Evolutionary conservation across 2,888 invertebrate genomes (phyloP).

Genomic region (Eupithecia inturbata): DNA sequence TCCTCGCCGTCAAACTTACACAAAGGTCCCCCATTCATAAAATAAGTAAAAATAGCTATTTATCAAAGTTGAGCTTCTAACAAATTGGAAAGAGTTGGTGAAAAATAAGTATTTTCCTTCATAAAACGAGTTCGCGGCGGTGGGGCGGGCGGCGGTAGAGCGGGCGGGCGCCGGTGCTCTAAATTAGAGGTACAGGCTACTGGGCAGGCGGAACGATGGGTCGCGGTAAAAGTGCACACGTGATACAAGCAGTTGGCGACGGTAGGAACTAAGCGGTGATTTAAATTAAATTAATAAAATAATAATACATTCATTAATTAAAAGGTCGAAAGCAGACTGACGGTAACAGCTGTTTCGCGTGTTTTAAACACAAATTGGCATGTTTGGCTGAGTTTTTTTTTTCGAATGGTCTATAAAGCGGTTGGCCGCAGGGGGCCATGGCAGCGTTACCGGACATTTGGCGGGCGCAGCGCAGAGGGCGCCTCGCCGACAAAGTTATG

Average conservation of each 20-base stretch:
- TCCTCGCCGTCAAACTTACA: not conserved
- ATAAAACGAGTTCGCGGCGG: slow-evolving; percentile 16
- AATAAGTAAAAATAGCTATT: slow-evolving; percentile 15
- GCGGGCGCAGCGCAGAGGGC: too few relatives aligned
- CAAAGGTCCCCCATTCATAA: slow-evolving; percentile 10
- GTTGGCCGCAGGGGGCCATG: too few relatives aligned
- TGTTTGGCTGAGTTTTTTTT: too few relatives aligned
- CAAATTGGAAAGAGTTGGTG: slow-evolving; percentile 21
- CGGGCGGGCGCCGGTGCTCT: not conserved
- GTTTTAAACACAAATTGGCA: too few relatives aligned
- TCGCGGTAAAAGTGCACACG: not conserved
- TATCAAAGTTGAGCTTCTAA: slow-evolving; percentile 24
- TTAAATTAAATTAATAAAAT: too few relatives aligned
- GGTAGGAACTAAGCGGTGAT: too few relatives aligned
- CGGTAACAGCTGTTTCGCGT: too few relatives aligned
- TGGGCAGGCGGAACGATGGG: not conserved
- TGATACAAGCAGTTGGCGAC: not conserved
- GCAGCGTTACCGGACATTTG: too few relatives aligned
- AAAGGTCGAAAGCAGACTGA: not conserved
- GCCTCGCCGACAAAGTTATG: too few relatives aligned
- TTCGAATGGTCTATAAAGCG: too few relatives aligned
- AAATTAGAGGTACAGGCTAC: not conserved
- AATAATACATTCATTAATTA: too few relatives aligned
- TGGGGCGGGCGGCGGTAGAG: not conserved
- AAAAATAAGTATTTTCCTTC: slow-evolving; percentile 19